Evolutionary conservation across 2,797 vertebrate genomes (phyloP).

Genomic region (Urocyon cinereoargenteus): DNA sequence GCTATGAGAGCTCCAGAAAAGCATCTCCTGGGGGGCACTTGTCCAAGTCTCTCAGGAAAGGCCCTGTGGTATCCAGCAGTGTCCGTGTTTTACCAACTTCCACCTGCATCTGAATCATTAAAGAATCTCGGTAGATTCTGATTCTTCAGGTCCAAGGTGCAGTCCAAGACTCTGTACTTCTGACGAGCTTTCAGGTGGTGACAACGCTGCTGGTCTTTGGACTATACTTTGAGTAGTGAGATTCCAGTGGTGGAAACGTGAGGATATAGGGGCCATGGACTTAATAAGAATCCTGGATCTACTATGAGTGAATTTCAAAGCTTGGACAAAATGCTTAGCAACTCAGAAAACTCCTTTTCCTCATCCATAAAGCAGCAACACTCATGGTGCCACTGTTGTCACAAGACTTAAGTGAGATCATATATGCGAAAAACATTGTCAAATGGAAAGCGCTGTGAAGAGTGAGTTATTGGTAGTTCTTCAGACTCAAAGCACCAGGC

Average conservation of each 20-base stretch:
- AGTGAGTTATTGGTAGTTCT: neutral
- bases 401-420: neutral
- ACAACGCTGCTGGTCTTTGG: neutral
- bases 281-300: neutral
- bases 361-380: neutral
- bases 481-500: neutral
- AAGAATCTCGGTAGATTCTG: neutral
- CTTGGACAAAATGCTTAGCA: neutral
- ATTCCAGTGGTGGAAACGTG: neutral
- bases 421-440: fast-evolving
- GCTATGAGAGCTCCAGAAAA: neutral
- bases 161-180: neutral
- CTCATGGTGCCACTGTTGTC: neutral
- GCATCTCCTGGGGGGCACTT: neutral
- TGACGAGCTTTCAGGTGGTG: neutral
- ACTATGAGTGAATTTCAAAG: neutral
- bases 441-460: neutral
- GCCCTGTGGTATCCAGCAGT: fast-evolving
- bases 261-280: neutral
- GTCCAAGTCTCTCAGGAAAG: neutral
- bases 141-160: neutral
- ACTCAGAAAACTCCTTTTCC: neutral
- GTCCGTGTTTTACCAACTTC: neutral
- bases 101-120: fast-evolving
- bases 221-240: neutral